A percentile compares a stretch with the other conserved stretches of the same genome.
Conservation (phyloP, 2,888 invertebrate species). For the Tenthredo distinguenda region DNA sequence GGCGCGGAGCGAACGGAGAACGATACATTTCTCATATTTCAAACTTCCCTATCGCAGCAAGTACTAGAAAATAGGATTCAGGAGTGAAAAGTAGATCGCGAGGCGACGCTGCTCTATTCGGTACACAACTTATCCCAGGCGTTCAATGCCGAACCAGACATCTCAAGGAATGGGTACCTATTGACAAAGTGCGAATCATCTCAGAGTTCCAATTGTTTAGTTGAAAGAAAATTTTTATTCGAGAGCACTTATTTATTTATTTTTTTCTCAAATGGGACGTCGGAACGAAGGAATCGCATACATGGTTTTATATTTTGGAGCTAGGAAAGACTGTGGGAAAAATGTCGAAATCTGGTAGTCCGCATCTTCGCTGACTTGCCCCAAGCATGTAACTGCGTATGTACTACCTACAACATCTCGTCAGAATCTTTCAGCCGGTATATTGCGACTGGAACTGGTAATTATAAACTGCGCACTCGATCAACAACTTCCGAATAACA, state of each 20-base stretch:
- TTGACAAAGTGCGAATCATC: neutral
- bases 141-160: conserved; percentile 27
- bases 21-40: conserved; percentile 51
- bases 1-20: conserved; percentile 3
- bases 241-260: too few relatives aligned
- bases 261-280: neutral
- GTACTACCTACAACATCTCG: neutral
- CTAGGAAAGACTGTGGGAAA: neutral
- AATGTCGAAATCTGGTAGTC: neutral
- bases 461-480: conserved; percentile 27
- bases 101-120: conserved; percentile 25
- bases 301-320: neutral
- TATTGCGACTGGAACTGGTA: conserved; percentile 23
- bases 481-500: conserved; percentile 22
- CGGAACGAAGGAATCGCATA: neutral
- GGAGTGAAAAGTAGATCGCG: conserved; percentile 45
- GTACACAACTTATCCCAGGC: conserved; percentile 34
- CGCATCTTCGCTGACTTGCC: neutral
- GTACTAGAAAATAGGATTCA: conserved; percentile 39
- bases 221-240: too few relatives aligned
- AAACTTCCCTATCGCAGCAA: conserved; percentile 45
- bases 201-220: neutral
- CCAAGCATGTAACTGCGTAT: neutral
- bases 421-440: conserved; percentile 1
- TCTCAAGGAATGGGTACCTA: neutral